These are phyloP conservation scores for Protonemura montana DNA, from an alignment of 2,888 invertebrate species.

Conservation along the genomic window DNA sequence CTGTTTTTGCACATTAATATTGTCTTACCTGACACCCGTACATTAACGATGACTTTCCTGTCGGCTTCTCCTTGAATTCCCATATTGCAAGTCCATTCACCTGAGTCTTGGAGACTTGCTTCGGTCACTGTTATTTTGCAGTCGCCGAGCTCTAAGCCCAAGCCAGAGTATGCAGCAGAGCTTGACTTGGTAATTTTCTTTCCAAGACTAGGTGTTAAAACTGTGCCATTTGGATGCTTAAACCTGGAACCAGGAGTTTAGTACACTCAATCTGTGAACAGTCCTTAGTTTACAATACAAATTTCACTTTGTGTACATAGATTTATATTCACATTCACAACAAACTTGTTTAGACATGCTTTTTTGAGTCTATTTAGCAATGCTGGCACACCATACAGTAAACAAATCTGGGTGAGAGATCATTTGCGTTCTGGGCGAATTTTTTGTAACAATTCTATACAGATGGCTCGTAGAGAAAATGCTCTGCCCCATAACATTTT, in stretches of 20 bases:
- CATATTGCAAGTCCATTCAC: constrained; percentile 21
- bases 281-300: no score
- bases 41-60: not conserved
- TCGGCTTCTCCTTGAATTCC: not conserved
- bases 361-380: no score
- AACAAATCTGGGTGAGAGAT: no score
- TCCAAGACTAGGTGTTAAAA: not conserved
- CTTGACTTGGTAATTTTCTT: not conserved
- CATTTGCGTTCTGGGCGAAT: no score
- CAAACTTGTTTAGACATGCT: no score
- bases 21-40: not conserved
- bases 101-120: not conserved
- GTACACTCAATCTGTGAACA: not conserved
- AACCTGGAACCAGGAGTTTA: constrained; percentile 10
- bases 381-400: no score
- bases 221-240: constrained; percentile 16
- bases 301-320: no score
- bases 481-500: no score
- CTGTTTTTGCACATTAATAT: no score
- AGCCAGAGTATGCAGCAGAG: not conserved
- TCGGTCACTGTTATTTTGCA: not conserved
- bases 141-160: constrained; percentile 20
- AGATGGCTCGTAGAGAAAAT: no score
- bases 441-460: no score
- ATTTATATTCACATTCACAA: no score